Percentiles rank a stretch among this genome's conserved stretches.
Conservation (phyloP, 1,140 invertebrate genomes). For the Spodoptera frugiperda region DNA sequence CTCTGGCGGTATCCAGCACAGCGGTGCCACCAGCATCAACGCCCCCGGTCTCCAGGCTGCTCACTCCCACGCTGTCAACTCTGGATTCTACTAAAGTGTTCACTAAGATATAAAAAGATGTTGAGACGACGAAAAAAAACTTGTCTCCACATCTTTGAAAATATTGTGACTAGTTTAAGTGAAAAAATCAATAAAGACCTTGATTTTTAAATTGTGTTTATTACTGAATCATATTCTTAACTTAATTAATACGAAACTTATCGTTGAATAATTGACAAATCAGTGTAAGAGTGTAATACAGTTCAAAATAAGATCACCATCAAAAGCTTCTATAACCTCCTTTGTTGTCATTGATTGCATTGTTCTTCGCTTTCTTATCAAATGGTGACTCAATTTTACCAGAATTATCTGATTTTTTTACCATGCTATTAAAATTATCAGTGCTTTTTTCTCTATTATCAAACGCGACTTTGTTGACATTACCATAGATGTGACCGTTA, state of each 20-base stretch:
- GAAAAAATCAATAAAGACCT: conserved; percentile 55
- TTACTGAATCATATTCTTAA: not conserved
- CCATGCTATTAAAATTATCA: not conserved
- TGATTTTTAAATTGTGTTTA: conserved; percentile 41
- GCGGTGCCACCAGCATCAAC: conserved; percentile 70
- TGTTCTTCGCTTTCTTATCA: conserved; percentile 10
- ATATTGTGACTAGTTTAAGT: conserved; percentile 4
- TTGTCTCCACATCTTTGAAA: conserved; percentile 65
- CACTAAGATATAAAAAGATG: conserved; percentile 52
- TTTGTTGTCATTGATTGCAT: conserved; percentile 3
- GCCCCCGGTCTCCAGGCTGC: conserved; percentile 73
- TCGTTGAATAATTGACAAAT: not conserved
- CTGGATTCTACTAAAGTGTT: conserved; percentile 64
- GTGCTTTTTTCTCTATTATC: conserved; percentile 53
- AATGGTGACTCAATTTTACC: not conserved
- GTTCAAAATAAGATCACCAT: not conserved
- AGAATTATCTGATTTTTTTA: not conserved
- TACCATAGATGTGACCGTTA: conserved; percentile 64
- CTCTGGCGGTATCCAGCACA: conserved; percentile 63
- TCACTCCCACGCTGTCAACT: conserved; percentile 71
- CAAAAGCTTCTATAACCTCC: not conserved
- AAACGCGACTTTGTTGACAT: conserved; percentile 57
- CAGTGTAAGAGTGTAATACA: not conserved
- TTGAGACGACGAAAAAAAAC: conserved; percentile 66
- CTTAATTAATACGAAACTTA: not conserved